Evolutionary conservation across 2,797 vertebrate genomes (phyloP).

Genomic region (Cyclura pinguis): DNA sequence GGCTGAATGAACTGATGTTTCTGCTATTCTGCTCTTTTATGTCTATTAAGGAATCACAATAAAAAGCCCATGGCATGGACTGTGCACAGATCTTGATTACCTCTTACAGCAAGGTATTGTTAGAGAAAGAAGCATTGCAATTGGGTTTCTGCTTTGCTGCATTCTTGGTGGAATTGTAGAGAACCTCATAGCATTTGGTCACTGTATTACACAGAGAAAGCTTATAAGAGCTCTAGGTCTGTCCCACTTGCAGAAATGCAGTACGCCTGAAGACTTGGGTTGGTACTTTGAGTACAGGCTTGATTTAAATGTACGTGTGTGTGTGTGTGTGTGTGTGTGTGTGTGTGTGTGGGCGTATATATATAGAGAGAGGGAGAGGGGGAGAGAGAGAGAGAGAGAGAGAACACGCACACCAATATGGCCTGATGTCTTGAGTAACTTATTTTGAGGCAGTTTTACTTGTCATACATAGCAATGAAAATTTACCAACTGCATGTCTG

Average conservation of each 20-base stretch:
- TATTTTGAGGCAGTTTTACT: too few relatives aligned
- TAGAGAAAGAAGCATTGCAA: background rate
- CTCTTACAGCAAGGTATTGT: background rate
- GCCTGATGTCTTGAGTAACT: background rate
- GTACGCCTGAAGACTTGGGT: background rate
- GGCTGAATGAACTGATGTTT: background rate
- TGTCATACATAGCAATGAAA: too few relatives aligned
- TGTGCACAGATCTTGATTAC: background rate
- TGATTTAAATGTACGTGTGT: too few relatives aligned
- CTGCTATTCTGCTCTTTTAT: background rate
- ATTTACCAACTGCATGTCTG: too few relatives aligned
- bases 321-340: too few relatives aligned
- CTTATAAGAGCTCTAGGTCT: background rate
- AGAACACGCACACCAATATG: background rate
- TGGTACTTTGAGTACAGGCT: background rate
- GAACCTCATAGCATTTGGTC: background rate
- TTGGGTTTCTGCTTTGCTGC: background rate
- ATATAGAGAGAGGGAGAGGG: too few relatives aligned
- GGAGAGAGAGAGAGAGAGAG: too few relatives aligned
- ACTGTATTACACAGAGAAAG: background rate
- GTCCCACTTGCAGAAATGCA: background rate
- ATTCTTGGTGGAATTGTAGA: background rate
- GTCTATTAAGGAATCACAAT: background rate
- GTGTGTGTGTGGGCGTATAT: too few relatives aligned
- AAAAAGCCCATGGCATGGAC: background rate